Evolutionary conservation across 2,888 invertebrate genomes (phyloP), one percentile per base, ranked within the genome.

Genomic region (Mechanitis messenoides): DNA sequence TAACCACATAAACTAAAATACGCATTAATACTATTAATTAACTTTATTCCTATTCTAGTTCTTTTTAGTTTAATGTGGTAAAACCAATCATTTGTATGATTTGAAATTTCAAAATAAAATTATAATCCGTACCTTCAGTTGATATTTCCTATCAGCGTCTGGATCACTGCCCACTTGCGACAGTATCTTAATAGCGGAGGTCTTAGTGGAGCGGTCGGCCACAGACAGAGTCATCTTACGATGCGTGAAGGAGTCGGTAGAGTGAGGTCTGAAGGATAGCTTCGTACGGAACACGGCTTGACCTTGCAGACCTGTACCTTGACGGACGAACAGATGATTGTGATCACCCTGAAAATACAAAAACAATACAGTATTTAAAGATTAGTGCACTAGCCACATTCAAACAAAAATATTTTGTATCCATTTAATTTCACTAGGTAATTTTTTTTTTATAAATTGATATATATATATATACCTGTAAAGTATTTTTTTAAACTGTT

Each of bases 171-270:
- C 97, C 47, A 97, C 96, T 83, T 96, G 97, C 1, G 98, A 97
- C 71, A 99, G 89, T 61, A 99, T 97, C 88, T 98, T 98, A 75
- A 99, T 98, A 58, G 97, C 97, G 1, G 95, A 94, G 0, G 97
- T 96, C 86, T 98, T 98, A 58, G 96, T 94, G 53, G 97, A 96
- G 59, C 98, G 92, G 85, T 99, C 99, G 0, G 99, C 99, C 71
- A 99, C 91, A 0, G 98, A 98, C 85, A 99, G 92, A 0, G 99
- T 99, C 96, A 99, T 98, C 92, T 99, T 99, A 71, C 98, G 93
- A 84, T 99, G 99, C 0, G 99, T 99, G 87, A 98, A 98, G 33
- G 98, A 98, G 80, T 99, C 99, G 0, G 99, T 99, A 0, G 99
- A 99, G 81, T 98, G 98, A 0, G 99, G 99, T 53, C 99, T 92